Conservation (phyloP, 2,797 vertebrate species). For the Micropoecilia bifurca region DNA sequence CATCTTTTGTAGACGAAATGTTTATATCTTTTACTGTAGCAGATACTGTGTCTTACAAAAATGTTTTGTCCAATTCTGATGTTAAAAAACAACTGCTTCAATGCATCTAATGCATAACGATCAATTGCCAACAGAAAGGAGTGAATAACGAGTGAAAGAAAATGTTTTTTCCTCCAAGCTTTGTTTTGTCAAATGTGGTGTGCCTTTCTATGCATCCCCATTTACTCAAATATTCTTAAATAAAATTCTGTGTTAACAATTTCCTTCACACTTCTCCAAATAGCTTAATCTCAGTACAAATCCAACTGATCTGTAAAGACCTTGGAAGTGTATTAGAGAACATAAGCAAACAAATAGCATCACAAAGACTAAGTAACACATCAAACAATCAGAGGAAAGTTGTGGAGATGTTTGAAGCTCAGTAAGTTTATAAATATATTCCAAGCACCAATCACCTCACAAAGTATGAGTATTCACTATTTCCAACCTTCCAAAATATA, state of each 20-base stretch:
- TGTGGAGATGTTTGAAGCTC: neutral
- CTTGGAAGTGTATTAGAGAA: no score
- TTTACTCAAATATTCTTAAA: neutral
- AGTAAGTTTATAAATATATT: neutral
- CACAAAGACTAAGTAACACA: no score
- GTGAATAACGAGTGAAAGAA: neutral
- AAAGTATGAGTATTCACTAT: neutral
- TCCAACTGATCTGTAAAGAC: neutral
- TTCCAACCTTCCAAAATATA: neutral
- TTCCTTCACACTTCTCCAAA: neutral
- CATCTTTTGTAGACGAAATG: neutral
- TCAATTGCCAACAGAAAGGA: neutral
- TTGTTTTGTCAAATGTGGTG: neutral
- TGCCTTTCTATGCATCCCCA: neutral
- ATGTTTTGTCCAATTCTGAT: neutral
- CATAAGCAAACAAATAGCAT: no score
- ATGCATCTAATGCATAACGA: neutral
- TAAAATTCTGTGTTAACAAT: neutral
- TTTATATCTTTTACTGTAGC: neutral
- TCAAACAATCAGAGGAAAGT: neutral
- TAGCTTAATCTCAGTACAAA: neutral
- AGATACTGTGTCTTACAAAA: neutral
- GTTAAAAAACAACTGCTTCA: neutral
- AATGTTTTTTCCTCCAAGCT: neutral
- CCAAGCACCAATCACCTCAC: neutral